Conservation (phyloP, 2,888 invertebrate genomes). For the Formica aserva region DNA sequence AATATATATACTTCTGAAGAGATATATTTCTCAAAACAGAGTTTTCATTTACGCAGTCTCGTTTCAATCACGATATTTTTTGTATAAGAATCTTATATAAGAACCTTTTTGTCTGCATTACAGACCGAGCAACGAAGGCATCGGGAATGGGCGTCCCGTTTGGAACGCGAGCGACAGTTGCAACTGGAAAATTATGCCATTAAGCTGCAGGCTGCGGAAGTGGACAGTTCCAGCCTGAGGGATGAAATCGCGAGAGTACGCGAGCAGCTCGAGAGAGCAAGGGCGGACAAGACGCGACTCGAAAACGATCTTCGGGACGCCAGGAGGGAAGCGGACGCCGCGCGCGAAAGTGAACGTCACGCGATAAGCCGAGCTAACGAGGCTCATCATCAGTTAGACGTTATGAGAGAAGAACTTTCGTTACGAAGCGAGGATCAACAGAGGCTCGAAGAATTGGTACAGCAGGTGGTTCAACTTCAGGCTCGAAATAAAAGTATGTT, state of each 20-base stretch:
- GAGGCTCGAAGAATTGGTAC: slow-evolving; percentile 91
- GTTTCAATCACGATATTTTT: background rate
- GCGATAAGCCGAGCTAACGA: slow-evolving; percentile 85
- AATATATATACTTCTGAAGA: too few relatives aligned
- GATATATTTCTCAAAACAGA: background rate
- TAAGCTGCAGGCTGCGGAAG: slow-evolving; percentile 90
- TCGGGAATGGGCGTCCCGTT: slow-evolving; percentile 92
- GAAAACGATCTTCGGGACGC: slow-evolving; percentile 87
- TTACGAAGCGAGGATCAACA: slow-evolving; percentile 90
- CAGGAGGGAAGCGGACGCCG: slow-evolving; percentile 86
- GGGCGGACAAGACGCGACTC: slow-evolving; percentile 87
- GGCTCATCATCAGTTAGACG: slow-evolving; percentile 80
- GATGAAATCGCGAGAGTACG: slow-evolving; percentile 90
- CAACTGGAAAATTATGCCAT: slow-evolving; percentile 92
- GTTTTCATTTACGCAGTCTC: background rate
- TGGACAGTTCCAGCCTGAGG: slow-evolving; percentile 89
- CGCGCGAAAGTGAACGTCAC: slow-evolving; percentile 88
- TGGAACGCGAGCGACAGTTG: slow-evolving; percentile 94
- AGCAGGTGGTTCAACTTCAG: slow-evolving; percentile 91
- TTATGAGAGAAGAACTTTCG: slow-evolving; percentile 87
- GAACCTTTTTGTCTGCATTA: background rate
- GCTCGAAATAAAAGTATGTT: slow-evolving; percentile 91
- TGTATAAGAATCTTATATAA: background rate
- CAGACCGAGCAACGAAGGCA: slow-evolving; percentile 95
- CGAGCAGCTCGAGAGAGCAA: slow-evolving; percentile 89